Evolutionary conservation across 2,888 invertebrate genomes (phyloP).

Genomic region (Oxyscelio sp.): DNA sequence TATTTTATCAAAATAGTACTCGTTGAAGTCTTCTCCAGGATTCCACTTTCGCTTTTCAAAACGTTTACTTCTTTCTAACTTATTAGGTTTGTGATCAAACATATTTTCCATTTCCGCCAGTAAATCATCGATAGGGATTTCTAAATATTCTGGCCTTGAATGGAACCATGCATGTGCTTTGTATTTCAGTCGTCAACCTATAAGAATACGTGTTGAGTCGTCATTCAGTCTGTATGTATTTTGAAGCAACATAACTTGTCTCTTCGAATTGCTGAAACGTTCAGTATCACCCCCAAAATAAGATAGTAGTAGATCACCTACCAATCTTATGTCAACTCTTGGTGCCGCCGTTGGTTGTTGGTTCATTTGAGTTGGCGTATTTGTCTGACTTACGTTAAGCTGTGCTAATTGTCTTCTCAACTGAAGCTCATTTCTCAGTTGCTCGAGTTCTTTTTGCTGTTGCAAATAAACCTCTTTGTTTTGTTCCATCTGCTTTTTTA

Average conservation of each 20-base stretch:
- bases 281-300: not conserved
- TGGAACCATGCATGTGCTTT: constrained; percentile 1
- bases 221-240: not conserved
- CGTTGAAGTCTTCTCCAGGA: not conserved
- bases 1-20: constrained; percentile 2
- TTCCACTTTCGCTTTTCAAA: not conserved
- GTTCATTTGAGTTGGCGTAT: too few species aligned
- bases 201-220: not conserved
- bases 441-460: not conserved
- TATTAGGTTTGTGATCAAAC: not conserved
- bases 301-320: not conserved
- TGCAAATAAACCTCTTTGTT: constrained; percentile 7
- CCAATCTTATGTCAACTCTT: not conserved
- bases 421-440: not conserved
- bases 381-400: not conserved
- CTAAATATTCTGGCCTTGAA: not conserved
- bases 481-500: not conserved
- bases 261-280: not conserved
- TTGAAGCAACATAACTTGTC: not conserved
- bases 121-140: not conserved
- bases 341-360: not conserved
- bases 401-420: not conserved
- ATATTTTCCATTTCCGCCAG: not conserved
- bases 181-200: not conserved
- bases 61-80: not conserved